Evolutionary conservation across 2,888 invertebrate species (phyloP), one percentile per base, ranked within the genome.

Genomic region (Diaphora mendica): DNA sequence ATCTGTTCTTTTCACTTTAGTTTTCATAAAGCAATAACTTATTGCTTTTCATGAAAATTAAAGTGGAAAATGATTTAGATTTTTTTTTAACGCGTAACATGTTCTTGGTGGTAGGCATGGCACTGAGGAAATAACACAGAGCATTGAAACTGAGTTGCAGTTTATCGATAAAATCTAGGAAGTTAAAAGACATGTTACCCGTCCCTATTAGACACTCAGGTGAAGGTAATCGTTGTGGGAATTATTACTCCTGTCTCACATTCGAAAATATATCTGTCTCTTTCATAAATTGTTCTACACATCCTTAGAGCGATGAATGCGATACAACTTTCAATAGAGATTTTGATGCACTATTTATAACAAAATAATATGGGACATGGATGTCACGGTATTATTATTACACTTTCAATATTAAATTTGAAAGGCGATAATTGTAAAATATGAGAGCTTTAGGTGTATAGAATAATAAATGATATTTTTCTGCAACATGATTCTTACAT

Each of bases 171-270:
- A 82, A 86, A 42, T 42, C 23, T 39, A 30, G 17, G 85, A 15
- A 17, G 26, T n/a, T 33, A 30, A 11, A 4, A 30, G 64, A 64
- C 15, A 11, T 48, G 17, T 35, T 11, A 67, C 68, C 73, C 83
- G 78, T 79, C 86, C 77, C 88, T 86, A 71, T 76, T 62, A 44
- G 73, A 83, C 85, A 83, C 90, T 92, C 92, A 94, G 93, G 93
- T 94, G 94, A 93, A 93, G 91, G 92, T 95, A 94, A 95, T 95
- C 94, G 89, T 93, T 94, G 95, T 95, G 95, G 94, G 95, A 95
- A 95, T 92, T 89, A 90, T 91, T 90, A 87, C 89, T 83, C 85
- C 92, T 89, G 85, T 92, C 92, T 92, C 92, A 88, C 81, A 85
- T 84, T 80, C 85, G 62, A 90, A 85, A 84, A 82, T 91, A 86